Percentiles rank a stretch among this genome's conserved stretches.
These are phyloP conservation scores for Platichthys stellatus DNA, from an alignment of 2,113 vertebrate genomes.

Conservation along the genomic window DNA sequence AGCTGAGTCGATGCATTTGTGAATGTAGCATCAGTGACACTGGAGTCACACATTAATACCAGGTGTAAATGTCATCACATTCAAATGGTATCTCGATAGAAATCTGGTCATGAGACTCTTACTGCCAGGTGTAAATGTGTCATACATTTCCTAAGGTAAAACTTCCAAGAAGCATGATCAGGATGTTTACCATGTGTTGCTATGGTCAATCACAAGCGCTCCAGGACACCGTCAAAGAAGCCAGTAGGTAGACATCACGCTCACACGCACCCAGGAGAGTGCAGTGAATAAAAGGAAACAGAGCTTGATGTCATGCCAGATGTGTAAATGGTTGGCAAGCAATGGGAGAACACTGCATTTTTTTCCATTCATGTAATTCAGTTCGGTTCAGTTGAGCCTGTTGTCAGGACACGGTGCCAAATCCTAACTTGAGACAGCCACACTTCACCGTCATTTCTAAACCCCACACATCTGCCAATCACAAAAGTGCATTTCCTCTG, in stretches of 20 bases:
- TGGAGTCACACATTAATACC: not conserved
- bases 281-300: conserved; percentile 41
- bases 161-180: conserved; percentile 35
- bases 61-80: not conserved
- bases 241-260: conserved; percentile 55
- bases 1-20: not conserved
- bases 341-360: conserved; percentile 51
- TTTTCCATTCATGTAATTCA: conserved; percentile 34
- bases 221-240: conserved; percentile 38
- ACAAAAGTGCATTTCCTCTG: conserved; percentile 37
- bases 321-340: conserved; percentile 58
- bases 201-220: conserved; percentile 41
- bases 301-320: conserved; percentile 60
- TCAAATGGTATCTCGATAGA: not conserved
- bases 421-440: conserved; percentile 58
- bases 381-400: conserved; percentile 41
- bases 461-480: conserved; percentile 10
- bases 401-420: conserved; percentile 48
- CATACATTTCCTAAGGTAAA: conserved; percentile 28
- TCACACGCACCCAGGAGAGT: conserved; percentile 48
- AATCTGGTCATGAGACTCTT: not conserved
- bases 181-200: conserved; percentile 55
- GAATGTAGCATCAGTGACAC: not conserved
- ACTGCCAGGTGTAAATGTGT: not conserved
- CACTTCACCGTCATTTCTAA: conserved; percentile 27